Conservation (phyloP, 2,888 invertebrate species). For the Cosmia pyralina region DNA sequence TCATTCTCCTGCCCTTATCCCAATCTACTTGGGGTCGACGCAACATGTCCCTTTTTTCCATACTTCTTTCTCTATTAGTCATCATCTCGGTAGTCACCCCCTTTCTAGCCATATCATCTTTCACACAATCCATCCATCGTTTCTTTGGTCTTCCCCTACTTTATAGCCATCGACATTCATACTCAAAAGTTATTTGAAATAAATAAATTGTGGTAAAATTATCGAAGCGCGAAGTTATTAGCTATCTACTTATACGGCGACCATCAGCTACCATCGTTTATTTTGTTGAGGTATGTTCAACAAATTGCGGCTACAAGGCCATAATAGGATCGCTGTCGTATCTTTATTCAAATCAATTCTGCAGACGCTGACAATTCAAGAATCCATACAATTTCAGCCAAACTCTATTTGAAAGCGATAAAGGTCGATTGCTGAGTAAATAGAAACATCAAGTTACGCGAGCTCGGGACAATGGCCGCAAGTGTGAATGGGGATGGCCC, state of each 20-base stretch:
- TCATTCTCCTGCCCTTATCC: too few relatives aligned
- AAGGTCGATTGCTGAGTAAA: slow-evolving; percentile 42
- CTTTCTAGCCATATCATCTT: too few relatives aligned
- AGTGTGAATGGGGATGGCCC: slow-evolving; percentile 68
- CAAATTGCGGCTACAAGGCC: slow-evolving; percentile 24
- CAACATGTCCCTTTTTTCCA: too few relatives aligned
- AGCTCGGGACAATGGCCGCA: slow-evolving; percentile 59
- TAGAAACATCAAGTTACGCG: slow-evolving; percentile 57
- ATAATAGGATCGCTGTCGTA: slow-evolving; percentile 9
- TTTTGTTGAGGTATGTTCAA: background rate
- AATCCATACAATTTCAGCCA: slow-evolving; percentile 37
- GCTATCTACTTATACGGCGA: slow-evolving; percentile 4
- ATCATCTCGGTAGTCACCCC: too few relatives aligned
- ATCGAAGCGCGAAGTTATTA: background rate
- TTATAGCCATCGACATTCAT: too few relatives aligned
- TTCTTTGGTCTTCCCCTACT: too few relatives aligned
- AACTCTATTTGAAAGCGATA: slow-evolving; percentile 49
- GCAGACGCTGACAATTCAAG: slow-evolving; percentile 11
- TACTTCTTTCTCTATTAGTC: too few relatives aligned
- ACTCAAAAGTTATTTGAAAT: background rate
- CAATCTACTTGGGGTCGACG: too few relatives aligned
- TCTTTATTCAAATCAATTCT: slow-evolving; percentile 27
- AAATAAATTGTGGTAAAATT: background rate
- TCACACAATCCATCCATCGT: too few relatives aligned
- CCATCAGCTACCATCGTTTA: slow-evolving; percentile 13